Evolutionary conservation across 2,888 invertebrate species (phyloP).

Genomic region (Dichetophora obliterata): DNA sequence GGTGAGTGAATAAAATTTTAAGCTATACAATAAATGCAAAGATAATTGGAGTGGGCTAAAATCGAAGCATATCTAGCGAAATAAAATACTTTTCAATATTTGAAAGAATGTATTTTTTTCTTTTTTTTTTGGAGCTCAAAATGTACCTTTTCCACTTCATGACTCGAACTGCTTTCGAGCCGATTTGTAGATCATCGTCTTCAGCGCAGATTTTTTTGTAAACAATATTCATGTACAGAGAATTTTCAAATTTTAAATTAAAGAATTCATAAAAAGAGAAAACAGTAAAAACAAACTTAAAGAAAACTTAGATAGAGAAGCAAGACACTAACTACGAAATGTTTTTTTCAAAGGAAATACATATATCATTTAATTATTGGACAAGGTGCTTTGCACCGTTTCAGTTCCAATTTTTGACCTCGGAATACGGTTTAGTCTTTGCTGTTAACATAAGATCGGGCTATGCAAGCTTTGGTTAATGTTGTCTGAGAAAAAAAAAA

Average conservation of each 20-base stretch:
- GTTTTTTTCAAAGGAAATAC: conserved; percentile 20
- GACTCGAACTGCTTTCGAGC: conserved; percentile 63
- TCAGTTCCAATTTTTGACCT: conserved; percentile 51
- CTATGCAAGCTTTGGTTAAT: background rate
- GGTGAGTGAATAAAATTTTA: too few species aligned
- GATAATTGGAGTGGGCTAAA: too few species aligned
- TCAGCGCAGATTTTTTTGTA: conserved; percentile 36
- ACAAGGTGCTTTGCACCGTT: background rate
- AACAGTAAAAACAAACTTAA: background rate
- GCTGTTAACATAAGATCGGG: conserved; percentile 55
- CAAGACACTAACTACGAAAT: conserved; percentile 34
- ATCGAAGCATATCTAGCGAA: too few species aligned
- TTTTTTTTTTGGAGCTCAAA: too few species aligned
- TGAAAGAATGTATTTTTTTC: background rate
- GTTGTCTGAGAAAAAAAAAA: background rate
- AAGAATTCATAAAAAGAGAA: background rate
- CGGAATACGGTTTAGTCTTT: conserved; percentile 70
- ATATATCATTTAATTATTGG: background rate
- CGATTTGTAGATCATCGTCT: conserved; percentile 65
- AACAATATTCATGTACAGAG: background rate
- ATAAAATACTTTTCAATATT: too few species aligned
- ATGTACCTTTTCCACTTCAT: conserved; percentile 66
- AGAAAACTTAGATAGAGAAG: conserved; percentile 40
- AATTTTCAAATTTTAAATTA: background rate
- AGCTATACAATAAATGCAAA: too few species aligned